These are phyloP conservation scores for Syrrhaptes paradoxus DNA, from an alignment of 2,113 vertebrate genomes.

Conservation along the genomic window DNA sequence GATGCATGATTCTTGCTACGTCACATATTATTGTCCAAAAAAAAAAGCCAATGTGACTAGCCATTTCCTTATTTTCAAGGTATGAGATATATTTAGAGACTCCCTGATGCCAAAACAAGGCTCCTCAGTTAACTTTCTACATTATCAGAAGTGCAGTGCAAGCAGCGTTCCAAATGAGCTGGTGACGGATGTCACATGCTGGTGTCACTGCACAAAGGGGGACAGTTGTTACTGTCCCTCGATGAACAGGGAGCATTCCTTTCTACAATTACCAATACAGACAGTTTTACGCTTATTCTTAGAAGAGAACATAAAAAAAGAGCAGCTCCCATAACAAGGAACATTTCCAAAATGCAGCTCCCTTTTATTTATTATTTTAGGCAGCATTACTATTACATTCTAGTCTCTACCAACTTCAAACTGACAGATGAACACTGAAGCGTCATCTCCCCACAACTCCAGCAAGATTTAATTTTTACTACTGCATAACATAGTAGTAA, in stretches of 20 bases:
- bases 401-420: background rate
- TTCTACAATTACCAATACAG: constrained; percentile 25
- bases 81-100: background rate
- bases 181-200: background rate
- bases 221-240: constrained; percentile 24
- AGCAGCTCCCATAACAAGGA: background rate
- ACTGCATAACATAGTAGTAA: background rate
- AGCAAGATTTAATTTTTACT: background rate
- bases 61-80: background rate
- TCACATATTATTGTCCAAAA: background rate
- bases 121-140: background rate
- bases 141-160: background rate
- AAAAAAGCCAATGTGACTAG: background rate
- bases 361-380: background rate
- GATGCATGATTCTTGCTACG: accelerated
- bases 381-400: background rate
- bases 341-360: background rate
- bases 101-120: background rate
- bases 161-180: background rate
- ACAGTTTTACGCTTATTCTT: background rate
- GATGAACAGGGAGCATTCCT: background rate
- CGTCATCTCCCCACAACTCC: background rate
- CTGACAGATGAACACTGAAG: background rate
- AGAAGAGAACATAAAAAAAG: background rate
- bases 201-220: background rate